Evolutionary conservation across 1,140 invertebrate genomes (phyloP).

Genomic region (Meteorus sp.): DNA sequence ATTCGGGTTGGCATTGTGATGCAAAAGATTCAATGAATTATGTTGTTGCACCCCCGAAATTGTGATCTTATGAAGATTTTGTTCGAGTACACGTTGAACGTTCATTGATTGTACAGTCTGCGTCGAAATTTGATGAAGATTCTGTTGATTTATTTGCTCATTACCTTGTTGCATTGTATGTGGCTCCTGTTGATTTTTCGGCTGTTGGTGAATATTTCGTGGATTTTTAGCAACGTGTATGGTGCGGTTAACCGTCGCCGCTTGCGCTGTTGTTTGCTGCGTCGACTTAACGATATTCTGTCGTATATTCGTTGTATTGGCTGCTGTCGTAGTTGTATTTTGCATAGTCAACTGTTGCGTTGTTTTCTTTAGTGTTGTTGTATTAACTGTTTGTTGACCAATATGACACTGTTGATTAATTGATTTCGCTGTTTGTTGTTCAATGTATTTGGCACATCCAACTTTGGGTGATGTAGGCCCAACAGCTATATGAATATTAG

Average conservation of each 20-base stretch:
- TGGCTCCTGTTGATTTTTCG: constrained; percentile 19
- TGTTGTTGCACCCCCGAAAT: constrained; percentile 40
- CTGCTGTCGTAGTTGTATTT: constrained; percentile 34
- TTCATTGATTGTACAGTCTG: constrained; percentile 53
- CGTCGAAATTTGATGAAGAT: constrained; percentile 49
- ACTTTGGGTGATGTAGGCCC: constrained; percentile 21
- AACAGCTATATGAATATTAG: constrained; percentile 18
- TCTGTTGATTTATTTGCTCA: constrained; percentile 38
- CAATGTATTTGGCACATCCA: constrained; percentile 7
- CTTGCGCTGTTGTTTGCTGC: constrained; percentile 2
- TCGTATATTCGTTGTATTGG: constrained; percentile 32
- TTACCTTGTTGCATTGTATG: constrained; percentile 30
- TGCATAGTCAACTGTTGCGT: constrained; percentile 31
- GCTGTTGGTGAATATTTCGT: constrained; percentile 4
- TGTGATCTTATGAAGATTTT: constrained; percentile 44
- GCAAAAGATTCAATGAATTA: constrained; percentile 45
- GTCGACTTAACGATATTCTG: constrained; percentile 36
- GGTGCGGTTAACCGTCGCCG: neutral
- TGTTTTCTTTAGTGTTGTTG: constrained; percentile 33
- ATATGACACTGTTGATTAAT: neutral
- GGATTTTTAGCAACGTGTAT: neutral
- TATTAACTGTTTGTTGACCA: constrained; percentile 34
- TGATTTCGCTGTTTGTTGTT: constrained; percentile 6
- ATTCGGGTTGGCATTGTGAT: constrained; percentile 36
- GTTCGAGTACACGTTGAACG: constrained; percentile 52